Conservation (phyloP, 92 coral and sea anemone species). For the Pocillopora grandis region DNA sequence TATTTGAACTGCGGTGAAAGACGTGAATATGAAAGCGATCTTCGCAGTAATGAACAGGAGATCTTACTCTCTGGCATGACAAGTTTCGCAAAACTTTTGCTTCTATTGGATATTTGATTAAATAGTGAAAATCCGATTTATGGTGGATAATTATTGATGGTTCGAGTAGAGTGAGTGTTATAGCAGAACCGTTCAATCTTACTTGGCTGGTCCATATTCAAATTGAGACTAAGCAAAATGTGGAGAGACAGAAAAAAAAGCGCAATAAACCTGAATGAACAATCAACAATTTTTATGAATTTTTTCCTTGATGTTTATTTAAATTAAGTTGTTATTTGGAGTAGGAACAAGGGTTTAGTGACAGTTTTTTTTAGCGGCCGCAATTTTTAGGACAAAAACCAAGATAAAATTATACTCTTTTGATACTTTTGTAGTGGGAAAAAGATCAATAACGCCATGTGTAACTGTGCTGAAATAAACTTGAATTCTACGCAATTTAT, state of each 20-base stretch:
- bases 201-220: neutral
- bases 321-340: neutral
- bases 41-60: no score
- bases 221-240: neutral
- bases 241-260: neutral
- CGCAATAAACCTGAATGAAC: neutral
- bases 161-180: neutral
- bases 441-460: neutral
- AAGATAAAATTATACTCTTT: neutral
- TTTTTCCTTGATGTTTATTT: neutral
- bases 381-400: no score
- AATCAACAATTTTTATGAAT: neutral
- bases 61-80: neutral
- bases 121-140: slow-evolving; percentile 1
- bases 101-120: neutral
- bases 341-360: neutral
- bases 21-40: no score
- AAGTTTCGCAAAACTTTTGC: neutral
- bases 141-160: neutral
- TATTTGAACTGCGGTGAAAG: no score
- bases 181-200: neutral
- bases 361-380: no score
- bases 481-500: neutral
- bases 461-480: neutral
- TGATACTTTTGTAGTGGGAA: neutral